phyloP scores from a whole-genome alignment of 2,888 invertebrate species.

The Brachypalpus laphriformis region DNA sequence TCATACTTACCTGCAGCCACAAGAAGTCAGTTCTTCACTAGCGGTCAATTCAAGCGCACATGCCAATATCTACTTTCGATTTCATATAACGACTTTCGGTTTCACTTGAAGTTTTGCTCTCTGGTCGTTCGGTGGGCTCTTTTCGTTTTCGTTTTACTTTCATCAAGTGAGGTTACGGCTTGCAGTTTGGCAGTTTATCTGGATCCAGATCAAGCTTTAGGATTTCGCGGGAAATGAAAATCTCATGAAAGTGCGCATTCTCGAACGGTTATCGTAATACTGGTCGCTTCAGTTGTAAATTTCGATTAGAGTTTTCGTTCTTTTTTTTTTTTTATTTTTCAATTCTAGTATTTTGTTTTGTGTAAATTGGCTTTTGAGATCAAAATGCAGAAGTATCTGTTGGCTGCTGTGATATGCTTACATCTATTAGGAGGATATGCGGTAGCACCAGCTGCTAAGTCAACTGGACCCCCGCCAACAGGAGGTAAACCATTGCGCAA shows the following conservation, averaged over 20 bases:
- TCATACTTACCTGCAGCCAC: constrained; percentile 58
- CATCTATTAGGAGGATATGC: constrained; percentile 80
- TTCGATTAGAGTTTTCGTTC: constrained; percentile 32
- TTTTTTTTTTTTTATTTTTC: constrained; percentile 3
- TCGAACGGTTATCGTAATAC: constrained; percentile 51
- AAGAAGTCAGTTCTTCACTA: constrained; percentile 81
- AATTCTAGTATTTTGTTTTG: constrained; percentile 23
- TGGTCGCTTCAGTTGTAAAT: constrained; percentile 40
- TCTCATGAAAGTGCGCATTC: constrained; percentile 59
- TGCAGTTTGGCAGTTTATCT: constrained; percentile 35
- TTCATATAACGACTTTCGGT: constrained; percentile 76
- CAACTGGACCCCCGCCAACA: constrained; percentile 75
- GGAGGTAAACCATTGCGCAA: constrained; percentile 77
- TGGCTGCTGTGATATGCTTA: constrained; percentile 81
- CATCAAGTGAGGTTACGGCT: constrained; percentile 30
- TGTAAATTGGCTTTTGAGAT: constrained; percentile 13
- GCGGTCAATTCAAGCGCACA: constrained; percentile 82
- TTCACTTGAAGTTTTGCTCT: constrained; percentile 71
- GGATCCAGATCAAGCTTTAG: constrained; percentile 14
- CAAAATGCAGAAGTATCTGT: constrained; percentile 80
- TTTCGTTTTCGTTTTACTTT: constrained; percentile 31
- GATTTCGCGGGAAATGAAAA: constrained; percentile 55
- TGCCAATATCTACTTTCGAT: constrained; percentile 81
- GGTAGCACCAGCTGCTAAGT: constrained; percentile 78
- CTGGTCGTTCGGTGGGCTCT: constrained; percentile 20